phyloP scores from a whole-genome alignment of 1,140 invertebrate species.

The Stegodyphus mimosarum region DNA sequence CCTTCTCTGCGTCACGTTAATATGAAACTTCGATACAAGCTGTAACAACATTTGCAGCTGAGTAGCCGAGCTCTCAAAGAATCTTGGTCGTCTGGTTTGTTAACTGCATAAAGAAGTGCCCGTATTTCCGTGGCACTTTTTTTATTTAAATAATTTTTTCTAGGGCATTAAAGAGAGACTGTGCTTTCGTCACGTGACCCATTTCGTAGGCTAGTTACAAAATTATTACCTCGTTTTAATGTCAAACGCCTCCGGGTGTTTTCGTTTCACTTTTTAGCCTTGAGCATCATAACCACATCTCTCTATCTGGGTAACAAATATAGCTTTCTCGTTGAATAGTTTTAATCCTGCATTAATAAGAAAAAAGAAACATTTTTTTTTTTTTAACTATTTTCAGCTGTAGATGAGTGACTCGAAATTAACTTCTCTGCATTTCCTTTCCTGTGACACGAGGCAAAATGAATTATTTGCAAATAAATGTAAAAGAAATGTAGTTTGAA shows the following conservation, averaged over 20 bases:
- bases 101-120: background rate
- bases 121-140: background rate
- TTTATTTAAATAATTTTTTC: slow-evolving; percentile 5
- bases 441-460: no score
- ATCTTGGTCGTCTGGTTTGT: background rate
- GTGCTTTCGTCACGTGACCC: slow-evolving; percentile 44
- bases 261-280: slow-evolving; percentile 45
- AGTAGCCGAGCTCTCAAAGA: background rate
- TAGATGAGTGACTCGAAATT: no score
- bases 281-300: background rate
- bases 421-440: no score
- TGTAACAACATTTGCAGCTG: background rate
- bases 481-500: no score
- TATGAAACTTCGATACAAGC: no score
- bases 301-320: no score
- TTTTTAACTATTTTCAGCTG: no score
- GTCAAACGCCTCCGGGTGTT: slow-evolving; percentile 22
- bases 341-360: no score
- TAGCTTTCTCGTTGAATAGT: no score
- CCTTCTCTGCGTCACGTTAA: no score
- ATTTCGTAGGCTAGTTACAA: slow-evolving; percentile 51
- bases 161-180: background rate
- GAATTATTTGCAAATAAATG: no score
- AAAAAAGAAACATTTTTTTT: no score
- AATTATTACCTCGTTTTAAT: slow-evolving; percentile 58